Evolutionary conservation across 2,113 vertebrate species (phyloP).

Genomic region (Glareola pratincola): DNA sequence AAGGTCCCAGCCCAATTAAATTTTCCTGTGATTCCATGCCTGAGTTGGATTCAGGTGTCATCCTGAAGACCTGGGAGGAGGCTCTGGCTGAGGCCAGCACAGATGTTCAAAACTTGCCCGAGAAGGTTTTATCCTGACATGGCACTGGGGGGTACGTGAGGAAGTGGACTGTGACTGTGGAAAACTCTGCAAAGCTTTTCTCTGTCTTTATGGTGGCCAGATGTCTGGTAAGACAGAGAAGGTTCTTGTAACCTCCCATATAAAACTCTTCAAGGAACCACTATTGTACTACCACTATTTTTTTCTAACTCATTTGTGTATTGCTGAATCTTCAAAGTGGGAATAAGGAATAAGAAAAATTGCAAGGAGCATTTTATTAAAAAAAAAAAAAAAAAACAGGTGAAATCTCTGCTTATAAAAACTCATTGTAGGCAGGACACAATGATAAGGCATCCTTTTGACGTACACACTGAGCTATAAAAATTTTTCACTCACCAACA

Average conservation of each 20-base stretch:
- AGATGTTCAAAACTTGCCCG: background rate
- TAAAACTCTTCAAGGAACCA: background rate
- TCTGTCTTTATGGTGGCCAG: background rate
- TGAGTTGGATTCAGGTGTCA: background rate
- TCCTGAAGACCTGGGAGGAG: background rate
- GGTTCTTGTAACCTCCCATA: background rate
- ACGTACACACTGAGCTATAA: background rate
- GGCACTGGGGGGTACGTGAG: fast-evolving
- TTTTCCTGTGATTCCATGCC: background rate
- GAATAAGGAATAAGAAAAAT: background rate
- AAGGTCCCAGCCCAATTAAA: background rate
- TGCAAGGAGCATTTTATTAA: background rate
- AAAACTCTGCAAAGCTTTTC: background rate
- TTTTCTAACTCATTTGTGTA: background rate
- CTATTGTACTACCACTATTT: background rate
- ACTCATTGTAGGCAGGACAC: background rate
- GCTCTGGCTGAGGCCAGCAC: background rate
- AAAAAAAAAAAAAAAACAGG: background rate
- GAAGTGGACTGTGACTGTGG: background rate
- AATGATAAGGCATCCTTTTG: background rate
- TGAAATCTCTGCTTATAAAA: background rate
- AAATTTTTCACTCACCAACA: background rate
- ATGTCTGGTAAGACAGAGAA: background rate
- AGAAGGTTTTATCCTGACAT: background rate
- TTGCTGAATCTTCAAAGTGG: background rate